Evolutionary conservation across 92 coral and sea anemone genomes (phyloP).

Genomic region (Paragorgia papillata): DNA sequence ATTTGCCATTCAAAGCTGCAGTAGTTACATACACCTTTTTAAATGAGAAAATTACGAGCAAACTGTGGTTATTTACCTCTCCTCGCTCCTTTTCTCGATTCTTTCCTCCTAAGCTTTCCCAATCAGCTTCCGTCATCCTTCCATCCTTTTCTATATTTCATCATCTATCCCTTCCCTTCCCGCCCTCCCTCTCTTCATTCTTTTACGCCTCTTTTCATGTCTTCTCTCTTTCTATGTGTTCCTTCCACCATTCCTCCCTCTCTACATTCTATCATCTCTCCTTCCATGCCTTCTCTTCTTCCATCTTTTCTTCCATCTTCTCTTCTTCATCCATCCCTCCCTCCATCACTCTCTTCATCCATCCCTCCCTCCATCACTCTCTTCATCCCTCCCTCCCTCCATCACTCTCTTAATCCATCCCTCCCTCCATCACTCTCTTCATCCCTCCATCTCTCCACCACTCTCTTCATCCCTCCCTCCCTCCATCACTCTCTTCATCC

Average conservation of each 20-base stretch:
- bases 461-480: background rate
- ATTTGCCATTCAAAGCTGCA: constrained; percentile 79
- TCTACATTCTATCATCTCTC: background rate
- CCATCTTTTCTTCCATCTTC: background rate
- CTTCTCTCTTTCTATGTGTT: background rate
- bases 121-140: background rate
- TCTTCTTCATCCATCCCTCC: constrained; percentile 63
- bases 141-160: too few species aligned
- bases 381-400: background rate
- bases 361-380: too few species aligned
- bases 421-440: too few species aligned
- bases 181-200: too few species aligned
- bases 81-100: background rate
- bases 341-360: background rate
- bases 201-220: too few species aligned
- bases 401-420: too few species aligned
- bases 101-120: background rate
- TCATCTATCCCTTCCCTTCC: background rate
- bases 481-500: background rate
- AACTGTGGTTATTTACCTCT: background rate
- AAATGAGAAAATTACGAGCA: background rate
- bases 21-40: constrained; percentile 88
- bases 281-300: background rate
- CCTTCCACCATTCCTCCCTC: background rate
- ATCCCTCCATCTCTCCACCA: background rate